Conservation (phyloP, 2,113 vertebrate genomes). For the Syrrhaptes paradoxus region DNA sequence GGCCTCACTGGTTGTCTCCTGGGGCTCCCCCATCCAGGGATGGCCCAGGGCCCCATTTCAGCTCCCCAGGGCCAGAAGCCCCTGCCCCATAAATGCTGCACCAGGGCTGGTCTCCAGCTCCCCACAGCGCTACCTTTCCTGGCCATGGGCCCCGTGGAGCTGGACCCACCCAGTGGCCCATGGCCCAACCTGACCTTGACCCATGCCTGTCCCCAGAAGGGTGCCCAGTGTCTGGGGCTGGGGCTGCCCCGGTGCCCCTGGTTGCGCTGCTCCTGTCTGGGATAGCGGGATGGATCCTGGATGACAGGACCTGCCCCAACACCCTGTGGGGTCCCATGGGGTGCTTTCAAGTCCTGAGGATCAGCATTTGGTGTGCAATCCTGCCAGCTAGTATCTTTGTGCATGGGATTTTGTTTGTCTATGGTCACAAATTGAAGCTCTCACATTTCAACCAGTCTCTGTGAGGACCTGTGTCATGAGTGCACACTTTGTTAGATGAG, state of each 20-base stretch:
- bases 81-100: background rate
- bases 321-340: too few relatives aligned
- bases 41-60: background rate
- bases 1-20: background rate
- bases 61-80: background rate
- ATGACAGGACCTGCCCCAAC: background rate
- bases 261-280: too few relatives aligned
- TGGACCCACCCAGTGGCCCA: accelerated
- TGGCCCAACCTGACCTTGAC: accelerated
- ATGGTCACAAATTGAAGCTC: background rate
- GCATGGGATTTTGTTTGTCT: background rate
- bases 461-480: background rate
- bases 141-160: background rate
- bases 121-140: background rate
- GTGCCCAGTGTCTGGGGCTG: background rate
- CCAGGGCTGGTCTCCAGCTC: background rate
- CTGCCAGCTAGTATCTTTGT: background rate
- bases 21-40: background rate
- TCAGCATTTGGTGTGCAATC: too few relatives aligned
- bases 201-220: background rate
- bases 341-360: background rate
- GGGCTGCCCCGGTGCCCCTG: background rate
- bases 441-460: background rate
- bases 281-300: background rate
- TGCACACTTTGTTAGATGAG: background rate